Evolutionary conservation across 2,888 invertebrate genomes (phyloP), one percentile per base, ranked within the genome.

Genomic region (Masnerella sp.): DNA sequence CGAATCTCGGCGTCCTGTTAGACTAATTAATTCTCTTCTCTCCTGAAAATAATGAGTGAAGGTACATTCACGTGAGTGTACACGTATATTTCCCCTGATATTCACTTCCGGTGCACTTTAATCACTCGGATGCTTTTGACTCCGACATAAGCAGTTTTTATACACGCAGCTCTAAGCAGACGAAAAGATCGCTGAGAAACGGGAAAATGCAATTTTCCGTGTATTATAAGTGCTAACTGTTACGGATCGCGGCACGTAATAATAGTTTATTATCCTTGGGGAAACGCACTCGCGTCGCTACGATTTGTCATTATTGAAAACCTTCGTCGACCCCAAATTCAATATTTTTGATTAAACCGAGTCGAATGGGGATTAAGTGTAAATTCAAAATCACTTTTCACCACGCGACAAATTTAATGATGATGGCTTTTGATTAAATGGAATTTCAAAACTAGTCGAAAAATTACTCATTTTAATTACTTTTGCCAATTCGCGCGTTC

Each of bases 11-110:
- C 64, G 40, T 40, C 65, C 64, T 62, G 54, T 68, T 67, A 56
- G 70, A 72, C 73, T 78, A 79, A 79, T 79, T 79, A 78, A 79
- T 78, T 72, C 76, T 73, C 73, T 78, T 72, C 76, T 76, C 73
- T 65, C 62, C 67, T 42, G 65, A 68, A 64, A 70, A 74, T 68
- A 74, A 74, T 70, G 67, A 76, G 70, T 32, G 62, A 64, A 59
- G 64, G 56, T 45, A 73, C 25, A 64, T 74, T 74, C 73, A 74
- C 70, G 59, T 59, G 61, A 70, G 73, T 32, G 51, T 67, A 32
- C 67, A 51, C 73, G 52, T 68, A 70, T 69, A 73, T 74, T 70
- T 71, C 68, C 68, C 71, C 52, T 59, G 64, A 70, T 73, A 65
- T 69, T 71, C 71, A 74, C 71, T 74, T 76, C 76, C 76, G 74